A percentile compares a stretch with the other conserved stretches of the same genome.
Evolutionary conservation across 2,113 vertebrate genomes (phyloP).

Genomic region (Mustela nigripes): DNA sequence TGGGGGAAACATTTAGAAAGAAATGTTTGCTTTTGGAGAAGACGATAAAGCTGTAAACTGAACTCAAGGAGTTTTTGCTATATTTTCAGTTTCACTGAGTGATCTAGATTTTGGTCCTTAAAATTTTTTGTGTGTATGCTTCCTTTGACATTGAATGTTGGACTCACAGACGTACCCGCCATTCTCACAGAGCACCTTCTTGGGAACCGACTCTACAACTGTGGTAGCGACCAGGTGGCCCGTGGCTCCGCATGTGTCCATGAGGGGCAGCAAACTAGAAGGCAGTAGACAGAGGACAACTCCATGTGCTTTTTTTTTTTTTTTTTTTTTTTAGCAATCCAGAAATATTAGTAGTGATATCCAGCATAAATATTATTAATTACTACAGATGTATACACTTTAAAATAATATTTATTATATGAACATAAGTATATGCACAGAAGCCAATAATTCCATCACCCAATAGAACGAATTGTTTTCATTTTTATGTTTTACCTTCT

Average conservation of each 20-base stretch:
- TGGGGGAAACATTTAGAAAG: not conserved
- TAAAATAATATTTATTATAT: conserved; percentile 46
- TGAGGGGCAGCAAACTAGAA: not conserved
- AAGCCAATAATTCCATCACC: conserved; percentile 28
- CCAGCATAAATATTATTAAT: conserved; percentile 31
- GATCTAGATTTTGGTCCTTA: not conserved
- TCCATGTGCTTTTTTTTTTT: not conserved
- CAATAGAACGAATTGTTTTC: conserved; percentile 54
- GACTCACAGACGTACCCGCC: not conserved
- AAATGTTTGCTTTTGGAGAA: not conserved
- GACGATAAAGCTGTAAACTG: conserved; percentile 11
- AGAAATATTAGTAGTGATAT: conserved; percentile 50
- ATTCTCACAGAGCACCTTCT: not conserved
- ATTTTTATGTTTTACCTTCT: conserved; percentile 61
- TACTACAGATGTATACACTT: conserved; percentile 20
- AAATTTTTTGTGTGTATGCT: not conserved
- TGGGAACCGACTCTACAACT: not conserved
- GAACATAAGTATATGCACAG: conserved; percentile 40
- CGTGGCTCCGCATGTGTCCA: not conserved
- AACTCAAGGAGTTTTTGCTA: not conserved
- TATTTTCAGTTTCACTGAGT: conserved; percentile 7
- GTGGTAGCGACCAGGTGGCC: not conserved
- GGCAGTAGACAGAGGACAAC: not conserved
- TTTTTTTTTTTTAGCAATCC: not conserved
- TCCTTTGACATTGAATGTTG: conserved; percentile 15